A percentile compares a stretch with the other conserved stretches of the same genome.
phyloP scores from a whole-genome alignment of 1,140 invertebrate genomes.

The Drosophila sproati region DNA sequence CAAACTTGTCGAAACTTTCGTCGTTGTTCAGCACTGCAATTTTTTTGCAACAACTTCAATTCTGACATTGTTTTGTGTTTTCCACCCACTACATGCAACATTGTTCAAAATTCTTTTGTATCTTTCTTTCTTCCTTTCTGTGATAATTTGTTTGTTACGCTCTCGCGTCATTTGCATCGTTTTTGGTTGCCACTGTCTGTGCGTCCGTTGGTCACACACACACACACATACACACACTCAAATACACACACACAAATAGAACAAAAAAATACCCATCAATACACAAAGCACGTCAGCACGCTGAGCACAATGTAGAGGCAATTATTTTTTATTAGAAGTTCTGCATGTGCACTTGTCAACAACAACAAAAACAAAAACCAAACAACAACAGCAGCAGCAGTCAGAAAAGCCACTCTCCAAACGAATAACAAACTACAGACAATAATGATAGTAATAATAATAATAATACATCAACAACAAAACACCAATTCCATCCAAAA shows the following conservation, averaged over 20 bases:
- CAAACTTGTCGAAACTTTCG: constrained; percentile 8
- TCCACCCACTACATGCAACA: constrained; percentile 9
- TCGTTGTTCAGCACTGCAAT: constrained; percentile 28
- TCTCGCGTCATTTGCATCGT: constrained; percentile 40
- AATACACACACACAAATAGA: background rate
- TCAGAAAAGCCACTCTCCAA: constrained; percentile 4
- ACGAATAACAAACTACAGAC: constrained; percentile 3
- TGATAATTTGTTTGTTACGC: constrained; percentile 55
- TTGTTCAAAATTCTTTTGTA: background rate
- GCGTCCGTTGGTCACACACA: constrained; percentile 33
- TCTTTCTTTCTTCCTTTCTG: constrained; percentile 29
- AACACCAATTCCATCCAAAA: constrained; percentile 16
- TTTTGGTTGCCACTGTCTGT: constrained; percentile 38
- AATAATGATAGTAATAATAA: constrained; percentile 24
- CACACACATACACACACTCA: constrained; percentile 15
- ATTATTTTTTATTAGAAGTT: constrained; percentile 33
- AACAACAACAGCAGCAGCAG: constrained; percentile 9
- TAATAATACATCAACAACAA: constrained; percentile 13
- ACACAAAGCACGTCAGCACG: constrained; percentile 41
- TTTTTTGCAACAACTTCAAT: constrained; percentile 23
- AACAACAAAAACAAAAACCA: background rate
- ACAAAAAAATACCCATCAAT: background rate
- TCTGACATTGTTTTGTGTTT: constrained; percentile 52
- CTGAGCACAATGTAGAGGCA: constrained; percentile 58
- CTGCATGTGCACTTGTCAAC: constrained; percentile 45